Percentiles rank a stretch among this genome's conserved stretches.
phyloP scores from a whole-genome alignment of 2,113 vertebrate genomes.

The Sturnus vulgaris region DNA sequence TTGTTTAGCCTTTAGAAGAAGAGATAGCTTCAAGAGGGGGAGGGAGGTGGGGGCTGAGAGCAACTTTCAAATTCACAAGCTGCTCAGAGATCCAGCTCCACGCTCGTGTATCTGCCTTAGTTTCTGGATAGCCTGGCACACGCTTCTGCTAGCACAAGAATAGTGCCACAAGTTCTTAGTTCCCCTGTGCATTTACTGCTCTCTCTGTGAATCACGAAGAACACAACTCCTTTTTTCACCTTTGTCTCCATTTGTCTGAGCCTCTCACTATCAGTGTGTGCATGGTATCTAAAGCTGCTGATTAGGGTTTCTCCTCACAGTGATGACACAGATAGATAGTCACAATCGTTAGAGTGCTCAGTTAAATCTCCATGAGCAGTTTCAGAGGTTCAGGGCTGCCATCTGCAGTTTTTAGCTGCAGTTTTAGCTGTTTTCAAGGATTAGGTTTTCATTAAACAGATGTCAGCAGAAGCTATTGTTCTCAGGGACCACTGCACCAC shows the following conservation, averaged over 20 bases:
- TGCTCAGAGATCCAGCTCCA: neutral
- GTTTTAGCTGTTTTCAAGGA: neutral
- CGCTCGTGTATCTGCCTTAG: neutral
- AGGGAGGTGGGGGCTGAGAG: accelerated
- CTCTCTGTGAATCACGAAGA: neutral
- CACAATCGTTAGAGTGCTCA: neutral
- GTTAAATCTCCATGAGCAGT: neutral
- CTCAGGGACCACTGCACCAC: neutral
- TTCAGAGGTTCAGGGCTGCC: constrained; percentile 3
- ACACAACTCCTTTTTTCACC: neutral
- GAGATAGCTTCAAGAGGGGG: neutral
- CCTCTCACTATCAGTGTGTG: neutral
- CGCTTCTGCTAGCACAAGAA: neutral
- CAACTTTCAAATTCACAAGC: neutral
- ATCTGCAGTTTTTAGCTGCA: neutral
- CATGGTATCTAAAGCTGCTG: neutral
- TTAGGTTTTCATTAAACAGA: constrained; percentile 3
- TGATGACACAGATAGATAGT: neutral
- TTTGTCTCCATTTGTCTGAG: neutral
- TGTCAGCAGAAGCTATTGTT: neutral
- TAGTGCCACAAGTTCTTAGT: neutral
- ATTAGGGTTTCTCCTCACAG: neutral
- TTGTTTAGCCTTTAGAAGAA: neutral
- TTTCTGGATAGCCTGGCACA: neutral
- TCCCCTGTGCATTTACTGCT: neutral